A percentile compares a stretch with the other conserved stretches of the same genome.
Conservation (phyloP, 1,140 invertebrate genomes). For the Plutomurus gul region DNA sequence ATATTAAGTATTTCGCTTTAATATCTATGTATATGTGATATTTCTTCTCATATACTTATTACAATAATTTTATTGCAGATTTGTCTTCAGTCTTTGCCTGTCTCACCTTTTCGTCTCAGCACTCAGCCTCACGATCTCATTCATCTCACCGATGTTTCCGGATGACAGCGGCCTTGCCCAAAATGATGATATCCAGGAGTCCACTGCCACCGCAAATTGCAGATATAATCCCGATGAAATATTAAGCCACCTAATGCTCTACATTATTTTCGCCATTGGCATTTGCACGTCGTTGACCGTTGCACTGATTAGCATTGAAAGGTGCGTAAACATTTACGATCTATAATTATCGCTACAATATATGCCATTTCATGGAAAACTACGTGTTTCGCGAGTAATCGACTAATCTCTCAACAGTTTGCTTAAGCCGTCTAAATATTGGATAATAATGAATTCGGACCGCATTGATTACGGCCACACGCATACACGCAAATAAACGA, state of each 20-base stretch:
- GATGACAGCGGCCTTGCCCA: neutral
- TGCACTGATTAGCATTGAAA: constrained; percentile 46
- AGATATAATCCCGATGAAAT: neutral
- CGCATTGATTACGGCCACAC: too few species aligned
- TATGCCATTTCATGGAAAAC: too few species aligned
- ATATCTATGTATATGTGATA: neutral
- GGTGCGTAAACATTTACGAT: constrained; percentile 20
- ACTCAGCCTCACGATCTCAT: constrained; percentile 45
- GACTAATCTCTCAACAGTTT: too few species aligned
- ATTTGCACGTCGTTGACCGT: constrained; percentile 43
- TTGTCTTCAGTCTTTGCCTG: constrained; percentile 48
- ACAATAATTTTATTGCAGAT: constrained; percentile 24
- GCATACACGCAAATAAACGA: too few species aligned
- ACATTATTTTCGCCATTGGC: constrained; percentile 30
- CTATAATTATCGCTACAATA: too few species aligned
- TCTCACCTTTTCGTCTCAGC: constrained; percentile 43
- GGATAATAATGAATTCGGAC: too few species aligned
- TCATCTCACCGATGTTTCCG: constrained; percentile 29
- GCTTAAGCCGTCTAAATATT: too few species aligned
- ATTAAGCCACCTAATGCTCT: constrained; percentile 36
- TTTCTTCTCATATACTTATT: neutral
- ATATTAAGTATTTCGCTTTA: too few species aligned
- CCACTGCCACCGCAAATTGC: neutral
- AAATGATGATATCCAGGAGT: neutral
- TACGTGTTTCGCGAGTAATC: too few species aligned